phyloP scores from a whole-genome alignment of 2,797 vertebrate species.

The Scolopax bukidnonensis region DNA sequence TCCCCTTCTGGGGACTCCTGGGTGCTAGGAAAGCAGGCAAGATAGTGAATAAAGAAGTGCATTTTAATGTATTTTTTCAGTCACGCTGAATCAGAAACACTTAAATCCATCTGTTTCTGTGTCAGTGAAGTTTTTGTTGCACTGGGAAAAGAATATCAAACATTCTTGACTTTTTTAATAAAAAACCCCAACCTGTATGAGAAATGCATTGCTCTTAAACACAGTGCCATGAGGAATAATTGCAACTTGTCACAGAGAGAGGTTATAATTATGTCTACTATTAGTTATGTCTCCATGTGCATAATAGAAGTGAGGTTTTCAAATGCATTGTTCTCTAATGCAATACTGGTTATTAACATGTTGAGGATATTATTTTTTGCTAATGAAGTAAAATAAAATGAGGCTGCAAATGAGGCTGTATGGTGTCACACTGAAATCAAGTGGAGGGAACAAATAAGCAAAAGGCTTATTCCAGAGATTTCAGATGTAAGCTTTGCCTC shows the following conservation, averaged over 20 bases:
- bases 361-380: slow-evolving; percentile 52
- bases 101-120: slow-evolving; percentile 31
- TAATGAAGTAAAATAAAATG: slow-evolving; percentile 44
- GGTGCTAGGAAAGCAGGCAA: background rate
- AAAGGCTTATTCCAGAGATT: background rate
- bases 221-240: slow-evolving; percentile 39
- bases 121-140: slow-evolving; percentile 22
- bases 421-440: background rate
- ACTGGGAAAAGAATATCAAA: slow-evolving; percentile 26
- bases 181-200: background rate
- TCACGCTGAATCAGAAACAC: background rate
- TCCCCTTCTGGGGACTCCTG: background rate
- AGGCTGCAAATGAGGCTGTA: background rate
- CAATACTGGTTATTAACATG: slow-evolving; percentile 49
- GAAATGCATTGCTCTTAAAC: slow-evolving; percentile 29
- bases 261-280: slow-evolving; percentile 59
- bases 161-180: background rate
- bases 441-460: background rate
- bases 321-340: slow-evolving; percentile 28
- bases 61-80: background rate
- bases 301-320: slow-evolving; percentile 53
- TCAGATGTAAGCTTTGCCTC: background rate
- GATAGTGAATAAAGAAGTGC: background rate
- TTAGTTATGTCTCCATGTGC: slow-evolving; percentile 28
- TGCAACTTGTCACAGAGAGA: slow-evolving; percentile 57